A percentile compares a stretch with the other conserved stretches of the same genome.
Evolutionary conservation across 2,888 invertebrate species (phyloP).

Genomic region (Sesia apiformis): DNA sequence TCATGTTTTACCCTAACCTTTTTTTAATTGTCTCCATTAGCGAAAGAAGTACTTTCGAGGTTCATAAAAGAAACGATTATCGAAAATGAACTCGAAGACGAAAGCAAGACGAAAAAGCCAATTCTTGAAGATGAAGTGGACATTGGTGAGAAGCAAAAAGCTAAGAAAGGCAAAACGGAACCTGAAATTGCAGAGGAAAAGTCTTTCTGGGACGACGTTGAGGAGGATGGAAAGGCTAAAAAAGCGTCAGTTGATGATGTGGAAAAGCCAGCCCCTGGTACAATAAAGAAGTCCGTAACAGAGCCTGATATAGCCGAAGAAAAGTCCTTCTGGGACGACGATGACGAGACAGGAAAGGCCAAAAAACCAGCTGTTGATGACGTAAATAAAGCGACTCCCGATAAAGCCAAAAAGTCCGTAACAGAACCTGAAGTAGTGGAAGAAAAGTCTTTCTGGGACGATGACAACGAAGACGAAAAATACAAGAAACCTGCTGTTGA

Average conservation of each 20-base stretch:
- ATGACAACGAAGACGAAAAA: constrained; percentile 19
- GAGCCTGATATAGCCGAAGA: too few species aligned
- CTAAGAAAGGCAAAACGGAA: constrained; percentile 36
- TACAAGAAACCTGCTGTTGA: constrained; percentile 24
- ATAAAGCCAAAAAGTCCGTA: constrained; percentile 26
- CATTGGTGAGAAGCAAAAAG: constrained; percentile 25
- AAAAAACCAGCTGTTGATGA: constrained; percentile 34
- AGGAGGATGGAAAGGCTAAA: constrained; percentile 29
- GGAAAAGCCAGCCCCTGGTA: constrained; percentile 15
- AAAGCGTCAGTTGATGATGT: constrained; percentile 30
- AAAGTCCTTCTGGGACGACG: too few species aligned
- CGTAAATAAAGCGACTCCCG: constrained; percentile 17
- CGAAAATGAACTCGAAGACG: constrained; percentile 66
- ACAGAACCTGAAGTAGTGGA: constrained; percentile 25
- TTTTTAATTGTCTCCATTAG: constrained; percentile 54
- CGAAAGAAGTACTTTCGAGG: constrained; percentile 68
- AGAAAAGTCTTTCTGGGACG: constrained; percentile 37
- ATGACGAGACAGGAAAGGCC: constrained; percentile 14
- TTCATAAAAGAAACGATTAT: constrained; percentile 59
- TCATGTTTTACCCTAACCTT: constrained; percentile 36
- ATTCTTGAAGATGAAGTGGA: constrained; percentile 32
- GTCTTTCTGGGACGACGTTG: constrained; percentile 43
- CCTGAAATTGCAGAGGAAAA: constrained; percentile 39
- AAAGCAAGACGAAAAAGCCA: constrained; percentile 30
- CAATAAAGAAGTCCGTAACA: too few species aligned